Base-by-base conservation (phyloP, 1,140 invertebrate species). In the Ostrea edulis region DNA sequence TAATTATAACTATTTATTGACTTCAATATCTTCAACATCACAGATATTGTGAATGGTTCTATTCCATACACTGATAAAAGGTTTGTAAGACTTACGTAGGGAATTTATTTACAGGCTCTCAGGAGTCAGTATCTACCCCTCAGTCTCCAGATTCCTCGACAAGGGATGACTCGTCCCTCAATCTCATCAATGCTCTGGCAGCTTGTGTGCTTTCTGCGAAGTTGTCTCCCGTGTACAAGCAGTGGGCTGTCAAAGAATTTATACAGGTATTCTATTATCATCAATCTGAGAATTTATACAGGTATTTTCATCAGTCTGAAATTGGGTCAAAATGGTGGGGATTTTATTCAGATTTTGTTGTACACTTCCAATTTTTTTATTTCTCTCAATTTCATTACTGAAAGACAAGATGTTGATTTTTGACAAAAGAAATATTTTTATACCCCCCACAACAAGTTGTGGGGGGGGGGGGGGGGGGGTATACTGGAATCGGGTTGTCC, bases 171-270 rank as follows among this genome's bases (percentile, higher is more conserved):
- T 93, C 93, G 84, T 95, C 96, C 7, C 92, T 96, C 51, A 95
- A 96, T 85, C 93, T 97, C 14, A 95, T 96, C n/a, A 96, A 97
- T 93, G 96, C 96, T n/a, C 93, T 97, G 12, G 95, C 96, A 55
- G 96, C 96, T 5, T 96, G 96, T 93, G 94, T 96, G 20, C 92
- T 97, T 35, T 96, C 96, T 8, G 94, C 95, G 12, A 93, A 95
- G 71, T 92, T 96, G 11, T 91, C 94, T 85, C 91, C 94, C 11
- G 92, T 93, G 35, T 95, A 96, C 91, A 94, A 96, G 84, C 96
- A 96, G 92, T 97, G 96, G 96, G 96, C 96, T 2, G 94, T 95
- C 17, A 95, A 96, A 88, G 96, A 96, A 90, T 93, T 97, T 86
- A 96, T 95, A 25, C 68, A 77, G 68, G 68, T 71, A 25, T n/a